phyloP scores from a whole-genome alignment of 2,797 vertebrate species.

The Oreonectes daqikongensis region DNA sequence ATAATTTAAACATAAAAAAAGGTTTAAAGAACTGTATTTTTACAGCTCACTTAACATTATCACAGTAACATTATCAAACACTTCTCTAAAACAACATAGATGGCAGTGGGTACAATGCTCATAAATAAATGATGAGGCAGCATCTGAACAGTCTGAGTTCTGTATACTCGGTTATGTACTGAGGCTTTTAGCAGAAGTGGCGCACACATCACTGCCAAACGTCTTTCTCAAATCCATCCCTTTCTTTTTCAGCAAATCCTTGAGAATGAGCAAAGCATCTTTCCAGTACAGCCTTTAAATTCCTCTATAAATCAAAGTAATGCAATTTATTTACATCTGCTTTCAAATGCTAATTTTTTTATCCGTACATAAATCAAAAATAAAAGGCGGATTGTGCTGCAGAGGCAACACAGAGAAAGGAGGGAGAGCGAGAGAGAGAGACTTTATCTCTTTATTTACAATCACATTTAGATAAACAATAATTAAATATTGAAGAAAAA shows the following conservation, averaged over 20 bases:
- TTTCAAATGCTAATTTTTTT: conserved; percentile 79
- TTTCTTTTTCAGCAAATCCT: conserved; percentile 40
- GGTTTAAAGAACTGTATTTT: not conserved
- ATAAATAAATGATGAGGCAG: conserved; percentile 52
- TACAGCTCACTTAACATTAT: conserved; percentile 13
- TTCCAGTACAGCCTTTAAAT: conserved; percentile 49
- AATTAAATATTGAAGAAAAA: too few species aligned
- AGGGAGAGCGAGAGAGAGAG: not conserved
- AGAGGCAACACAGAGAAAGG: conserved; percentile 23
- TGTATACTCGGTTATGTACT: conserved; percentile 17
- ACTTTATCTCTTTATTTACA: too few species aligned
- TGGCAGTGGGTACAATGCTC: conserved; percentile 40
- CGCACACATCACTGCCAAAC: conserved; percentile 6
- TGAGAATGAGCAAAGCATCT: conserved; percentile 33
- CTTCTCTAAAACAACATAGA: conserved; percentile 22
- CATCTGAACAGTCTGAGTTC: conserved; percentile 26
- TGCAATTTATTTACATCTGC: conserved; percentile 73
- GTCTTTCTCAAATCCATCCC: conserved; percentile 18
- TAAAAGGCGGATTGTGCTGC: conserved; percentile 63
- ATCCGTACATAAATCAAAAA: conserved; percentile 78
- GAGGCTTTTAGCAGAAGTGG: conserved; percentile 14
- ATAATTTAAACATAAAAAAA: not conserved
- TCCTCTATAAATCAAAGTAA: conserved; percentile 62
- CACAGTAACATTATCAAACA: conserved; percentile 13
- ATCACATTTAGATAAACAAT: too few species aligned